phyloP scores from a whole-genome alignment of 2,113 vertebrate genomes.

The Chloropsis hardwickii region DNA sequence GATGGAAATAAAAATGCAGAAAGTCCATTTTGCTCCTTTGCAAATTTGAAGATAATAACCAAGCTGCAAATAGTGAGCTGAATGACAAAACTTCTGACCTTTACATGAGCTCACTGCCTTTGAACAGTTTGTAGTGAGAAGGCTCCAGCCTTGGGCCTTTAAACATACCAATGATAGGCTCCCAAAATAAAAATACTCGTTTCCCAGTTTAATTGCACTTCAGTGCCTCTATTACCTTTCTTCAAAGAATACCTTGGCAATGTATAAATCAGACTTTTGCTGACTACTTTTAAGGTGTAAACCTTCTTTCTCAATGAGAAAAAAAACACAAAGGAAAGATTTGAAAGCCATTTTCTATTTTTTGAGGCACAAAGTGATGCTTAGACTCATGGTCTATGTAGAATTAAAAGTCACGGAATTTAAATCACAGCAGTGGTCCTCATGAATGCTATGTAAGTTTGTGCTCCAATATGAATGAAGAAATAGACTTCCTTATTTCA shows the following conservation, averaged over 20 bases:
- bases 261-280: background rate
- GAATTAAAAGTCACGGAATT: background rate
- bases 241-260: background rate
- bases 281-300: background rate
- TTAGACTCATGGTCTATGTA: background rate
- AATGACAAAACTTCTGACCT: background rate
- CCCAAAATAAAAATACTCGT: background rate
- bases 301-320: background rate
- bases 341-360: background rate
- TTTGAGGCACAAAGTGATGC: background rate
- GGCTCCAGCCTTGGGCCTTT: rapidly evolving
- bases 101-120: background rate
- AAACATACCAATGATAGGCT: background rate
- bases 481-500: background rate
- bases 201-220: background rate
- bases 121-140: background rate
- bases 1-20: background rate
- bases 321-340: background rate
- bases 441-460: background rate
- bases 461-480: background rate
- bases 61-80: background rate
- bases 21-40: background rate
- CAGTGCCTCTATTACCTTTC: background rate
- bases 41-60: background rate
- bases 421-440: background rate